phyloP scores from a whole-genome alignment of 2,797 vertebrate genomes.

The Pitangus sulphuratus region DNA sequence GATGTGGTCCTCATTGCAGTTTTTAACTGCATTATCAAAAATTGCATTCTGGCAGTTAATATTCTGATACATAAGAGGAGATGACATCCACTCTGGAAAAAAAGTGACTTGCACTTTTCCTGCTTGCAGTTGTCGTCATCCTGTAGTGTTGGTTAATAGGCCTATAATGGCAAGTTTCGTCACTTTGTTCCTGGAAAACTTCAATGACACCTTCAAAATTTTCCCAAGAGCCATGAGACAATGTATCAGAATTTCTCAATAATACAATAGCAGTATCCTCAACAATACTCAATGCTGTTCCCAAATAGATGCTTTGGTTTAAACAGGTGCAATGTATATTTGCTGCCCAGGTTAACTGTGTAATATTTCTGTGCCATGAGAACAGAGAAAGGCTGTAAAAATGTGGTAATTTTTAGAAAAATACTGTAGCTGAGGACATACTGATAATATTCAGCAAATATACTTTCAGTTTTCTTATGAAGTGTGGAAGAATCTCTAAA shows the following conservation, averaged over 20 bases:
- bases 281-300: not conserved
- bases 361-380: not conserved
- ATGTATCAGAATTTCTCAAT: not conserved
- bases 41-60: not conserved
- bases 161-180: not conserved
- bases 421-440: not conserved
- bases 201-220: not conserved
- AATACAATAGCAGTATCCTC: not conserved
- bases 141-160: not conserved
- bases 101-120: not conserved
- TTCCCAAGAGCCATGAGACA: not conserved
- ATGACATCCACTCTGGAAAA: not conserved
- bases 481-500: not conserved
- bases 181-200: not conserved
- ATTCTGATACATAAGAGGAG: not conserved
- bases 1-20: not conserved
- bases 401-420: not conserved
- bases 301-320: not conserved
- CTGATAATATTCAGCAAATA: not conserved
- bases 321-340: not conserved
- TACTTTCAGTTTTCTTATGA: not conserved
- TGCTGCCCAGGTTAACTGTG: not conserved
- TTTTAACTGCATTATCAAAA: not conserved
- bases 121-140: not conserved
- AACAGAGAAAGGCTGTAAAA: not conserved